phyloP scores from a whole-genome alignment of 2,797 vertebrate species.

The Pangasius djambal region DNA sequence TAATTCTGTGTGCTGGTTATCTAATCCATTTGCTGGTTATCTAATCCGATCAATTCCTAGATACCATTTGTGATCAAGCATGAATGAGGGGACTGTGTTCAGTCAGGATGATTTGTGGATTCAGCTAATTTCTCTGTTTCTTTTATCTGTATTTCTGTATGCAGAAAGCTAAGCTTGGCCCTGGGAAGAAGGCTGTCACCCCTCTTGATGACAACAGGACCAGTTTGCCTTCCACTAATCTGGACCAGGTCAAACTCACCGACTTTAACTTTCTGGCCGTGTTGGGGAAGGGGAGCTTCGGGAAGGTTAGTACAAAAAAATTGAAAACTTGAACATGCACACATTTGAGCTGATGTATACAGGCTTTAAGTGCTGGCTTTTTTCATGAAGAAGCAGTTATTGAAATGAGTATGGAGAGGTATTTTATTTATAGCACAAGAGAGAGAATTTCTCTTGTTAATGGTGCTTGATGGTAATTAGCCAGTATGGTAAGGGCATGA shows the following conservation, averaged over 20 bases:
- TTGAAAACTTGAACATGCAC: neutral
- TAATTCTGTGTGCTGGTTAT: neutral
- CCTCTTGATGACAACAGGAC: constrained; percentile 79
- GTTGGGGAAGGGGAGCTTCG: constrained; percentile 96
- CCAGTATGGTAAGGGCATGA: neutral
- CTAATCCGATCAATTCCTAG: neutral
- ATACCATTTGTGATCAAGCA: neutral
- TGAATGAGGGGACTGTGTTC: neutral
- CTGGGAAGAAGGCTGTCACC: constrained; percentile 86
- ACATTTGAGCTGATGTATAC: neutral
- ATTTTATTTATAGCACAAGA: neutral
- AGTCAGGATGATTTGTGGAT: neutral
- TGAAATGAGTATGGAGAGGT: neutral
- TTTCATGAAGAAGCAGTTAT: neutral
- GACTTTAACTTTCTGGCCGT: constrained; percentile 95
- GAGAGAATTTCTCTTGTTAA: neutral
- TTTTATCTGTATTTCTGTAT: constrained; percentile 46
- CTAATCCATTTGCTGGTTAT: neutral
- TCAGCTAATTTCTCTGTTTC: neutral
- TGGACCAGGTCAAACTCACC: constrained; percentile 87
- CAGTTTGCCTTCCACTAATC: constrained; percentile 78
- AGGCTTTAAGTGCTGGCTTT: neutral
- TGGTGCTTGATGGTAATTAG: neutral
- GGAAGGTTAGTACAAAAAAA: constrained; percentile 77
- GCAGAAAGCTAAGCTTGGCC: constrained; percentile 96